phyloP scores from a whole-genome alignment of 2,797 vertebrate genomes.

The Tarsius wallacei region DNA sequence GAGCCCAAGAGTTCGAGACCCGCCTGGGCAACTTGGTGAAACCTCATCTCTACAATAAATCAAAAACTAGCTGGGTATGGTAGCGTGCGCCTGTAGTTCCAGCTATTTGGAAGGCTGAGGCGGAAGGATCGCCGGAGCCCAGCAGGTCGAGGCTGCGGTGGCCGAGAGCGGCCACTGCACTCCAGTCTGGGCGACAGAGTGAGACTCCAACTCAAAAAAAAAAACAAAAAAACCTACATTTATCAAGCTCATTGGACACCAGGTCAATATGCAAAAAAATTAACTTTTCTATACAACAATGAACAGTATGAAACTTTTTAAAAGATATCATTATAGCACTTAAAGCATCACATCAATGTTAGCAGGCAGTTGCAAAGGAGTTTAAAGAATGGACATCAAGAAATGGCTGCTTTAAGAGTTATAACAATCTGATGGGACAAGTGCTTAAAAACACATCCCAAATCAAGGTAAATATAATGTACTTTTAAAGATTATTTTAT shows the following conservation, averaged over 20 bases:
- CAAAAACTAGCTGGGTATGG: too few relatives aligned
- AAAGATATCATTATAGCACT: background rate
- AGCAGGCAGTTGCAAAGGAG: background rate
- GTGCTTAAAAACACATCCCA: constrained; percentile 34
- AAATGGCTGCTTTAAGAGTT: constrained; percentile 36
- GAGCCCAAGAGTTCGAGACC: too few relatives aligned
- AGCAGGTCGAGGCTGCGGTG: too few relatives aligned
- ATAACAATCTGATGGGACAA: background rate
- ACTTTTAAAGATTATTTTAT: constrained; percentile 55
- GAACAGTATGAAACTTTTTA: constrained; percentile 35
- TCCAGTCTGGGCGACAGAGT: too few relatives aligned
- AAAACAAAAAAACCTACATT: too few relatives aligned
- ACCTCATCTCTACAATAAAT: too few relatives aligned
- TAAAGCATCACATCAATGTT: background rate
- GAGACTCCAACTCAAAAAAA: too few relatives aligned
- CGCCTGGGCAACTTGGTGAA: too few relatives aligned
- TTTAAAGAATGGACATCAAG: constrained; percentile 31
- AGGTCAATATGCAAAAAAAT: constrained; percentile 16
- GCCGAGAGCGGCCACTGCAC: too few relatives aligned
- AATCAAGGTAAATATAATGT: constrained; percentile 32
- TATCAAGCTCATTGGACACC: background rate
- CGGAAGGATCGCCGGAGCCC: too few relatives aligned
- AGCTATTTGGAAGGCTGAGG: too few relatives aligned
- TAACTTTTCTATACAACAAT: constrained; percentile 6
- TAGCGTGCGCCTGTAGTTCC: too few relatives aligned